Evolutionary conservation across 2,888 invertebrate genomes (phyloP).

Genomic region (Amphipoea lucens): DNA sequence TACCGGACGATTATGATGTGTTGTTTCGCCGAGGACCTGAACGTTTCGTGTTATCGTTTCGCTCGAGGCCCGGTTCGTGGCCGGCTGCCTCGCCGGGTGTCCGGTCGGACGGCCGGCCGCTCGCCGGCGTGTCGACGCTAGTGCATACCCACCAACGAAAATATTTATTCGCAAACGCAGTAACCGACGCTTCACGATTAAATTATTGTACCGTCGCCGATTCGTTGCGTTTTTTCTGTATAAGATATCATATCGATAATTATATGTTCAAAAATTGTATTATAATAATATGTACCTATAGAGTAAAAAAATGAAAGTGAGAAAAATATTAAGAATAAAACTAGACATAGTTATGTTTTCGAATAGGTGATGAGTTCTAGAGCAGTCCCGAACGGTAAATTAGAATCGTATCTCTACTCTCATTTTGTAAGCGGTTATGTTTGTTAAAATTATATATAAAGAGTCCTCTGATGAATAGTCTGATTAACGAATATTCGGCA

Average conservation of each 20-base stretch:
- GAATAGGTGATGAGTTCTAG: conserved; percentile 87
- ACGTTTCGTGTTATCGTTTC: conserved; percentile 67
- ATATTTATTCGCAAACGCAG: conserved; percentile 88
- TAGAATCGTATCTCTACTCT: conserved; percentile 86
- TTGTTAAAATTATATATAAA: conserved; percentile 90
- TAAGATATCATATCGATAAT: conserved; percentile 90
- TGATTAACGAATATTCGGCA: conserved; percentile 90
- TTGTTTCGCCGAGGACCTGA: conserved; percentile 70
- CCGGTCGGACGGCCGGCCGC: conserved; percentile 52
- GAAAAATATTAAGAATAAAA: conserved; percentile 89
- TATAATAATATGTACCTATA: conserved; percentile 89
- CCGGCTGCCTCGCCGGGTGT: conserved; percentile 46
- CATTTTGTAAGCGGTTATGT: conserved; percentile 90
- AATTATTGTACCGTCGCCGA: conserved; percentile 87
- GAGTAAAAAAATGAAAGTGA: conserved; percentile 90
- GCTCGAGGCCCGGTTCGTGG: conserved; percentile 62
- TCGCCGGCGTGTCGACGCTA: conserved; percentile 55
- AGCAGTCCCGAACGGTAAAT: conserved; percentile 82
- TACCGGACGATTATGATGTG: conserved; percentile 79
- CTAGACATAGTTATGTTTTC: conserved; percentile 89
- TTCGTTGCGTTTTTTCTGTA: conserved; percentile 89
- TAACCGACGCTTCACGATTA: conserved; percentile 87
- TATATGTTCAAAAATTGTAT: conserved; percentile 90
- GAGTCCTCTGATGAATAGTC: conserved; percentile 90
- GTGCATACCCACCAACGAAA: conserved; percentile 83